phyloP scores from a whole-genome alignment of 2,797 vertebrate species.

The Silurus lanzhouensis region DNA sequence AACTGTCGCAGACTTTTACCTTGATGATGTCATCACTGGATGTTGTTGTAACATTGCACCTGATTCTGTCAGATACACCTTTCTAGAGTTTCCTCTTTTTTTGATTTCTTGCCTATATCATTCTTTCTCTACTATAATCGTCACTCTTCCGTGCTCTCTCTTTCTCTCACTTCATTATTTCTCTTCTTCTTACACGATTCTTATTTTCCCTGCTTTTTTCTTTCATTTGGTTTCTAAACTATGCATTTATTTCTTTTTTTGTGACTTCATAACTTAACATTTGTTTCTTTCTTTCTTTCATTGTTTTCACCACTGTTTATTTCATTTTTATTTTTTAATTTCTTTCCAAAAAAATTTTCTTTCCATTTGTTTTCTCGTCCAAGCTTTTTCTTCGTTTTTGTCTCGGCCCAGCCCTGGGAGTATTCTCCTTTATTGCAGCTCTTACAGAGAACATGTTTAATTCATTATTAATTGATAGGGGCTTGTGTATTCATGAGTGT shows the following conservation, averaged over 20 bases:
- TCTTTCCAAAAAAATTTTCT: neutral
- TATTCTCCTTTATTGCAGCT: slow-evolving; percentile 37
- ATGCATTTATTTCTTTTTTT: slow-evolving; percentile 26
- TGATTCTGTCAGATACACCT: neutral
- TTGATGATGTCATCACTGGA: neutral
- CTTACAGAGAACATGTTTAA: slow-evolving; percentile 48
- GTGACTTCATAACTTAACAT: neutral
- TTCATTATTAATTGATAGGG: slow-evolving; percentile 56
- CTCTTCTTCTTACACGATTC: neutral
- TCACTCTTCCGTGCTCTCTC: neutral
- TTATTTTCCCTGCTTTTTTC: neutral
- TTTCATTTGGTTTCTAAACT: neutral
- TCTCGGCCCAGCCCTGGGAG: slow-evolving; percentile 36
- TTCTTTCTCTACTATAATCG: neutral
- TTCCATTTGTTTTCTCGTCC: neutral
- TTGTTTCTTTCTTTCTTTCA: neutral
- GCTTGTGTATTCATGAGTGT: slow-evolving; percentile 48
- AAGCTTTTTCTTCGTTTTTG: slow-evolving; percentile 22
- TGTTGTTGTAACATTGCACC: neutral
- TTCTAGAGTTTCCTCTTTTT: neutral
- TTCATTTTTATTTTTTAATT: neutral
- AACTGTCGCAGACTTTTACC: neutral
- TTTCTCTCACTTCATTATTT: neutral
- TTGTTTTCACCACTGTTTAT: neutral
- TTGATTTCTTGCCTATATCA: too few relatives aligned